A percentile compares a stretch with the other conserved stretches of the same genome.
These are phyloP conservation scores for Drosophila flavopinicola DNA, from an alignment of 2,888 invertebrate species.

Conservation along the genomic window DNA sequence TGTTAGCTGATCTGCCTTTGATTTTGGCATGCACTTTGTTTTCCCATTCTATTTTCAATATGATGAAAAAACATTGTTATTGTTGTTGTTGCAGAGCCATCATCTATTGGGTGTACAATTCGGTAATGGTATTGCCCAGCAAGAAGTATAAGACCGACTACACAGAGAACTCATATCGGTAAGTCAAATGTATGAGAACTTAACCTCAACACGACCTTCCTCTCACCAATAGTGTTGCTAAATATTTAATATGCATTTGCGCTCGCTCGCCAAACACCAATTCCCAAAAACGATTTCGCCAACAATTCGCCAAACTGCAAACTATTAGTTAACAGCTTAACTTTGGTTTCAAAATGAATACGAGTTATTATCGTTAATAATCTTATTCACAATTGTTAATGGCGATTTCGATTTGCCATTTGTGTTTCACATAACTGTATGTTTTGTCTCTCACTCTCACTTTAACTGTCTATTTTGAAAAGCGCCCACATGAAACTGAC, in stretches of 20 bases:
- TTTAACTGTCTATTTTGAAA: slow-evolving; percentile 38
- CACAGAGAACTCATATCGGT: slow-evolving; percentile 93
- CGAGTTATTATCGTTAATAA: too few species aligned
- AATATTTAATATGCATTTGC: slow-evolving; percentile 73
- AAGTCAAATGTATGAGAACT: slow-evolving; percentile 45
- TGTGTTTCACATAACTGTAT: slow-evolving; percentile 9
- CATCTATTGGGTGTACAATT: slow-evolving; percentile 96
- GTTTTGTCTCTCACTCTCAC: slow-evolving; percentile 14
- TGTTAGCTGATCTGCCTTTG: slow-evolving; percentile 8
- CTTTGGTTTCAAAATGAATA: background rate
- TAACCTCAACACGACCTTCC: background rate
- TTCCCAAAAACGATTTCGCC: slow-evolving; percentile 17
- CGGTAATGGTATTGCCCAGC: slow-evolving; percentile 94
- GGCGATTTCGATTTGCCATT: slow-evolving; percentile 5
- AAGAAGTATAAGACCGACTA: slow-evolving; percentile 94
- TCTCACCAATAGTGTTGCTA: slow-evolving; percentile 52
- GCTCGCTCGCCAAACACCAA: slow-evolving; percentile 31
- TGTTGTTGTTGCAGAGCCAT: slow-evolving; percentile 87
- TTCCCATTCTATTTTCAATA: slow-evolving; percentile 15
- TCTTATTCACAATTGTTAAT: too few species aligned
- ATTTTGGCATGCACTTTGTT: slow-evolving; percentile 22
- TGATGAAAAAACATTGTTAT: slow-evolving; percentile 24
- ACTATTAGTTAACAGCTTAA: background rate
- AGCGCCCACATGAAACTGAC: slow-evolving; percentile 95
- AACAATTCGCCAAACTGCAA: background rate